Base-by-base conservation (phyloP, 2,888 invertebrate genomes). In the Agonopterix arenella region DNA sequence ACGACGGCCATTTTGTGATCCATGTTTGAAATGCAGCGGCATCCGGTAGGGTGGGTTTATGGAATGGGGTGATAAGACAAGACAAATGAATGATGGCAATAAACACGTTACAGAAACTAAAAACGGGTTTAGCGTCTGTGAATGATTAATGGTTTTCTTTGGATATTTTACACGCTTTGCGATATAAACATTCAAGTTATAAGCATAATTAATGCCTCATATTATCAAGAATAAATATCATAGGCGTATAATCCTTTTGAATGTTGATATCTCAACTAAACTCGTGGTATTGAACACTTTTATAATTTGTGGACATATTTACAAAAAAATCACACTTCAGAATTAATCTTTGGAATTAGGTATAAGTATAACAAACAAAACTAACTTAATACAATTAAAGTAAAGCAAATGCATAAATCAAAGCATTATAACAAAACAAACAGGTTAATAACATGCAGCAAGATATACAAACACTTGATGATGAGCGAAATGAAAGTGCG, bases 61-160 rank as follows among this genome's bases (percentile, higher is more conserved):
- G 88, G 88, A 88, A 88, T 84, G 82, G 85, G 88, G 84, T 88
- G 86, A 86, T 66, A 84, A 86, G 82, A 86, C 84, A 84, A 84
- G 84, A 86, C 85, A 81, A 86, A 88, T 89, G 88, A 89, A 89
- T 88, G 89, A 89, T 77, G 74, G 86, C 83, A 76, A 72, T 69
- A 78, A 45, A 78, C 67, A 51, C 73, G 63, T 71, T 76, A 82
- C 78, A 80, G 73, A 77, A 76, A 77, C 78, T 76, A 76, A 81
- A 83, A 76, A 69, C 63, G 61, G 66, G 54, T 79, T 80, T 84
- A 82, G 84, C 77, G 68, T 76, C 75, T 76, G 82, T 76, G 72
- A 63, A 78, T 86, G 84, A 83, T 84, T 84, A 84, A 81, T 80
- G 80, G 59, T 60, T 18, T 18, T 18, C 18, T 67, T 58, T 52